Evolutionary conservation across 2,113 vertebrate genomes (phyloP).

Genomic region (Anhinga rufa): DNA sequence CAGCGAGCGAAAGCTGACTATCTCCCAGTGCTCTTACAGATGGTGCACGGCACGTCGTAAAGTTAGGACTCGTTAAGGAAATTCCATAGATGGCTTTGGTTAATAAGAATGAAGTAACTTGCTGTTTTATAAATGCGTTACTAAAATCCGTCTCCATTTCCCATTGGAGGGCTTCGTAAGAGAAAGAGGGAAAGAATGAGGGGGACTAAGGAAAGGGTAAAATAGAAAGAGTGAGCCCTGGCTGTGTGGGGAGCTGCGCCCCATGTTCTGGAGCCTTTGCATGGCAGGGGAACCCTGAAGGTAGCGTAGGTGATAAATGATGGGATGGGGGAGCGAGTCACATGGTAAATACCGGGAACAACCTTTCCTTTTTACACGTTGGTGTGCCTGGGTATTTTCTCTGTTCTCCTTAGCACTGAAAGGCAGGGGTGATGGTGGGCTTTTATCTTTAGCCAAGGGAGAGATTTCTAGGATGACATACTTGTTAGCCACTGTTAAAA

Average conservation of each 20-base stretch:
- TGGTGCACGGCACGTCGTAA: not conserved
- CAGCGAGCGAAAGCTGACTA: not conserved
- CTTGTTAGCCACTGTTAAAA: constrained; percentile 22
- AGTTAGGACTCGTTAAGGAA: constrained; percentile 53
- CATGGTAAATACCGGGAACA: not conserved
- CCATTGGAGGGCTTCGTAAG: not conserved
- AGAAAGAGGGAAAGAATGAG: not conserved
- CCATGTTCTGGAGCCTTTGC: not conserved
- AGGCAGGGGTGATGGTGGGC: not conserved
- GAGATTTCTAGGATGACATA: not conserved
- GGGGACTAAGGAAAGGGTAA: not conserved
- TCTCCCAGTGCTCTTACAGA: not conserved
- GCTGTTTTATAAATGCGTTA: not conserved
- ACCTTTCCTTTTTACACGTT: not conserved
- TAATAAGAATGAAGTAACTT: constrained; percentile 43
- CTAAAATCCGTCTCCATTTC: constrained; percentile 2
- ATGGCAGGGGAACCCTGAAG: not conserved
- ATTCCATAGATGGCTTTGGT: constrained; percentile 50
- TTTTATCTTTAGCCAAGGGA: constrained; percentile 44
- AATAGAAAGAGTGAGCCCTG: not conserved
- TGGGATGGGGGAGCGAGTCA: not conserved
- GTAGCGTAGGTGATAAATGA: not conserved
- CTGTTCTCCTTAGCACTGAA: not conserved
- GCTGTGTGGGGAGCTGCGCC: not conserved
- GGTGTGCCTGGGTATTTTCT: not conserved